A percentile compares a stretch with the other conserved stretches of the same genome.
Conservation (phyloP, 1,140 invertebrate species). For the Drosophila mauritiana region DNA sequence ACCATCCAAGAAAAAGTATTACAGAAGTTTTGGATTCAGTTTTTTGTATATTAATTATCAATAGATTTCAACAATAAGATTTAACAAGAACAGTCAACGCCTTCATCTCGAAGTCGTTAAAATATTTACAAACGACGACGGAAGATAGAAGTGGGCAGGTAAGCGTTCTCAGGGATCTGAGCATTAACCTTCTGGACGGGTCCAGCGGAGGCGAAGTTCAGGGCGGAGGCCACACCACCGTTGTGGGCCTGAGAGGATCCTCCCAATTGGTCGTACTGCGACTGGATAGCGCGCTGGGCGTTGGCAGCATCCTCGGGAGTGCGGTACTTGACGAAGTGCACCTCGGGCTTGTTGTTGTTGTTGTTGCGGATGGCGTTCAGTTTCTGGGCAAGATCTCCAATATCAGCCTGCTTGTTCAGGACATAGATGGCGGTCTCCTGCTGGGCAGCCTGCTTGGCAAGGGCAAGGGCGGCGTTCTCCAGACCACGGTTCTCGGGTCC, state of each 20-base stretch:
- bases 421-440: constrained; percentile 57
- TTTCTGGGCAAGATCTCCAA: constrained; percentile 34
- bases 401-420: constrained; percentile 53
- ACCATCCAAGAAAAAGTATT: neutral
- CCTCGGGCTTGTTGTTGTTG: constrained; percentile 55
- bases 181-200: constrained; percentile 49
- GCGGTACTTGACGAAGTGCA: constrained; percentile 69
- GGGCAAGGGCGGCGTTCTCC: constrained; percentile 63
- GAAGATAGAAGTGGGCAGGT: constrained; percentile 75
- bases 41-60: constrained; percentile 22
- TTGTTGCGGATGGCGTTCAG: constrained; percentile 44
- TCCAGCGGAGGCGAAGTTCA: constrained; percentile 71
- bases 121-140: constrained; percentile 68
- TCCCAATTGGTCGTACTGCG: constrained; percentile 61
- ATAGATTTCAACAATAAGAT: constrained; percentile 45
- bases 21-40: constrained; percentile 9
- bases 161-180: constrained; percentile 63
- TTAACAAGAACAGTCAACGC: constrained; percentile 23
- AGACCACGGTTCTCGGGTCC: constrained; percentile 64
- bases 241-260: constrained; percentile 49
- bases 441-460: constrained; percentile 72
- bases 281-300: constrained; percentile 60
- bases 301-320: constrained; percentile 63
- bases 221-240: constrained; percentile 57
- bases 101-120: constrained; percentile 20